Evolutionary conservation across 2,797 vertebrate species (phyloP), one percentile per base, ranked within the genome.

Genomic region (Sciurus carolinensis): DNA sequence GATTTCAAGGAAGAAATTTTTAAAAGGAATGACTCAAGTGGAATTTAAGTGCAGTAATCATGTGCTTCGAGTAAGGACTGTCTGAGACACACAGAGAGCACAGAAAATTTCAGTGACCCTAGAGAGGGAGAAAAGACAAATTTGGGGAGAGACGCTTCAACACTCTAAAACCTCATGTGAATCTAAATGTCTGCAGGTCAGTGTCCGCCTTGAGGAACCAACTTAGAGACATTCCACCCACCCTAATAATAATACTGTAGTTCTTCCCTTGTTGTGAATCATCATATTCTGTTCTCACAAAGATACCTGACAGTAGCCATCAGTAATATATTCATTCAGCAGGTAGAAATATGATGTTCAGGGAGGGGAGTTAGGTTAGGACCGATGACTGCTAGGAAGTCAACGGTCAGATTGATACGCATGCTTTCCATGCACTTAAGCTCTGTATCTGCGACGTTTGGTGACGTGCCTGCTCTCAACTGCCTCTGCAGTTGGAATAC

Each of bases 401-500:
- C 44, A 57, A 69, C 1, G 1, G 17, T 18, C 17, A 59, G 2
- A 24, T 0, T 39, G 0, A 7, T 4, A 57, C 1, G 9, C 0
- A 9, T 30, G 7, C 62, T 17, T 30, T 20, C 13, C 4, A 28
- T 18, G 30, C 87, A 5, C 2, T 18, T 6, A 8, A 28, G 20
- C 17, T 92, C 50, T 62, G 0, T 7, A 7, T 11, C 5, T 2
- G 9, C 52, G 8, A 0, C 24, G 5, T 36, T 0, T 2, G 9
- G n/a, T 8, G 5, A 42, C 52, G 28, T 18, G 2, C 12, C 66
- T 81, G 72, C 52, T 20, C 26, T 91, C 44, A 71, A 33, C 6
- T 39, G 11, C 28, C 28, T 86, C 15, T 76, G 42, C 1, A 12
- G 7, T 26, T 13, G 0, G 0, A 20, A 15, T 5, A 17, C 5